These are phyloP conservation scores for Coenonympha arcania DNA, from an alignment of 2,888 invertebrate genomes.

Conservation along the genomic window DNA sequence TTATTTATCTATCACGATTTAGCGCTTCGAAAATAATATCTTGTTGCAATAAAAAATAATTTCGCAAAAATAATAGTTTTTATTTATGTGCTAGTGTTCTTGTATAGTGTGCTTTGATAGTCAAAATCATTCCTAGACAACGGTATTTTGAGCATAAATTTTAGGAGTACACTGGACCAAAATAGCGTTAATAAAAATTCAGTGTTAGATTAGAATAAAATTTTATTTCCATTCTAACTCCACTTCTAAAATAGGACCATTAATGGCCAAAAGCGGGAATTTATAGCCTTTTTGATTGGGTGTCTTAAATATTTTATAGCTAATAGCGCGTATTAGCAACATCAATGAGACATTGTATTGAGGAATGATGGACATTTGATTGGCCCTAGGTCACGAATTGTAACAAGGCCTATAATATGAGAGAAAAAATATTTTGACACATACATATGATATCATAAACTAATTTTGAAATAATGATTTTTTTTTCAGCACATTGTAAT, in stretches of 20 bases:
- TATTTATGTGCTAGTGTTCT: conserved; percentile 9
- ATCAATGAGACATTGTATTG: not conserved
- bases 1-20: conserved; percentile 1
- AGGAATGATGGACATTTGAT: too few relatives aligned
- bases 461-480: too few relatives aligned
- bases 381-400: not conserved
- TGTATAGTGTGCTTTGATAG: not conserved
- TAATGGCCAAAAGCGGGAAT: conserved; percentile 5
- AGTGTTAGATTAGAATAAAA: conserved; percentile 12
- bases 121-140: conserved; percentile 4
- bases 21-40: not conserved
- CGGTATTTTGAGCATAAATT: conserved; percentile 1
- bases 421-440: too few relatives aligned
- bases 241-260: not conserved
- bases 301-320: not conserved
- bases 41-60: conserved; percentile 15
- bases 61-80: conserved; percentile 11
- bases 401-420: too few relatives aligned
- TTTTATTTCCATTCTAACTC: conserved; percentile 3
- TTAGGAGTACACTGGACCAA: not conserved
- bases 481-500: too few relatives aligned
- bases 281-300: not conserved
- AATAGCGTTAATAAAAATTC: conserved; percentile 20
- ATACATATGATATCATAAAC: too few relatives aligned
- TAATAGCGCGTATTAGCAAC: not conserved